Base-by-base conservation (phyloP, 2,888 invertebrate genomes). In the Acrocyrtus sp. region DNA sequence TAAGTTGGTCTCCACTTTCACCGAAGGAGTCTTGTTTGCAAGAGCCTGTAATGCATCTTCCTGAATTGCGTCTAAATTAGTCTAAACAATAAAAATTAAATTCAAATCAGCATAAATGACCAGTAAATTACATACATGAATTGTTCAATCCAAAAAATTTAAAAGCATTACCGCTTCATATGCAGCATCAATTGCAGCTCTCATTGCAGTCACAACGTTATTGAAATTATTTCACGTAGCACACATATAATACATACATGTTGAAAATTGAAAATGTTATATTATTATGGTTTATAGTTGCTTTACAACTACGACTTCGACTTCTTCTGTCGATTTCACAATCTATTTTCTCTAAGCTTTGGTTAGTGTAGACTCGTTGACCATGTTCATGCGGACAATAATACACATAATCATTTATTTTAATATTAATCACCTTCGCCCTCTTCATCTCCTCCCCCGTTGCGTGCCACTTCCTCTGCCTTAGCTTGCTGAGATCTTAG, bases 121-220 rank as follows among this genome's bases (percentile, higher is more conserved):
- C n/a, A n/a, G n/a, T n/a, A n/a, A n/a, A n/a, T n/a, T n/a, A n/a
- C n/a, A n/a, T n/a, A 45, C 22, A 45, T 58, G 67, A 48, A n/a
- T 12, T 5, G 21, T 12, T 21, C 17, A n/a, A 21, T 15, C 51
- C n/a, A 26, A 22, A 21, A 53, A 41, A 54, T 54, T 24, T 54
- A 47, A 19, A 12, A 43, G 27, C 87, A 88, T 88, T 84, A 94
- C 92, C 81, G 90, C 88, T 61, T 89, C 87, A 84, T 92, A 96
- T 77, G 95, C 90, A 41, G 93, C 94, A 86, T 98, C 98, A 22
- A 94, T 91, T 4, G 96, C 94, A 72, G 98, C 97, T 62, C 94
- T 87, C 50, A 99, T 85, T 0, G 94, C 92, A 1, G 88, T 84
- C 0, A 98, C 95, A 0, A 98, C 97, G 82, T 90, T 92, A 1